phyloP scores from a whole-genome alignment of 2,113 vertebrate species.

The Malurus alboscapulatus region DNA sequence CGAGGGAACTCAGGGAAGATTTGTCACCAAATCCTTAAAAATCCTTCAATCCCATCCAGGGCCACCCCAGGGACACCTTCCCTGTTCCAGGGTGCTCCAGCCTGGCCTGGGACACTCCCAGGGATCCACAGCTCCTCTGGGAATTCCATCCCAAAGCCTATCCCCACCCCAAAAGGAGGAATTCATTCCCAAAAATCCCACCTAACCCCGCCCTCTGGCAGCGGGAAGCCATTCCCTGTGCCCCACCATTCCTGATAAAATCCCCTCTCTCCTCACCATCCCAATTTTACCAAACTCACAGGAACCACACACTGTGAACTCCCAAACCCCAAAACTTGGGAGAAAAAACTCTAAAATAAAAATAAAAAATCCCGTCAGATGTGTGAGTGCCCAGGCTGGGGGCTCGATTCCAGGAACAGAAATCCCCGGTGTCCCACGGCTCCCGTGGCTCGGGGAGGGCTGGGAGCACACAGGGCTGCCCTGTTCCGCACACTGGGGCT shows the following conservation, averaged over 20 bases:
- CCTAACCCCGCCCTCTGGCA: background rate
- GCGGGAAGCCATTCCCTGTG: background rate
- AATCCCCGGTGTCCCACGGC: background rate
- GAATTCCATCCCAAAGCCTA: background rate
- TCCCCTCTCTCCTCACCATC: background rate
- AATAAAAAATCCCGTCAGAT: accelerated
- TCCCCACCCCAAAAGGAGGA: background rate
- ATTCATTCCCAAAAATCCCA: background rate
- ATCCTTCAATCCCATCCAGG: background rate
- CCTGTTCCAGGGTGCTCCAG: accelerated
- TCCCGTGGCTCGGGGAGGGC: background rate
- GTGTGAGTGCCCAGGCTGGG: background rate
- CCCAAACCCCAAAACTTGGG: accelerated
- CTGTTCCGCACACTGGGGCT: slow-evolving; percentile 53
- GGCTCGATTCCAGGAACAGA: background rate
- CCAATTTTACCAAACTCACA: accelerated
- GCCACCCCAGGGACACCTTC: background rate
- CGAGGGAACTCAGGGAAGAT: background rate
- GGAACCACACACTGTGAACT: accelerated
- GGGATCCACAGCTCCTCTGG: background rate
- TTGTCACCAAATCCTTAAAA: background rate
- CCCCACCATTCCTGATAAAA: background rate
- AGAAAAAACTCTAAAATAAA: background rate
- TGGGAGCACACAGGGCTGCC: background rate
- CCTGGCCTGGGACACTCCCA: background rate